Evolutionary conservation across 2,888 invertebrate species (phyloP), one percentile per base, ranked within the genome.

Genomic region (Polia nebulosa): DNA sequence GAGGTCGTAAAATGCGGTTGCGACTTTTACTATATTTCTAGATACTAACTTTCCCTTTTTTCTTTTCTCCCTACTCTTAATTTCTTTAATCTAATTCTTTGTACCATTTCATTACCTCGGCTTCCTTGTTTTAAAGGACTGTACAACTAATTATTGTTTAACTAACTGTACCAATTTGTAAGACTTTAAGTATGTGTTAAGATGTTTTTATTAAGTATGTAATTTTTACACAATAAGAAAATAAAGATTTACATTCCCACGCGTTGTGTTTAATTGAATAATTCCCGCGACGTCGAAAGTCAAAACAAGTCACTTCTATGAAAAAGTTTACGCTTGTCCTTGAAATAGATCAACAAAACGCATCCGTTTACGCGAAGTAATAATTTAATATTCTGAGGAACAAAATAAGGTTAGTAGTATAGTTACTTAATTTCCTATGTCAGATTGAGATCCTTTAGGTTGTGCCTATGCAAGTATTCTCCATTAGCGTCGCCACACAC

Each of bases 41-140:
- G 32, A 56, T 61, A 73, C 39, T 51, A 73, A n/a, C 61, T 62
- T 78, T 77, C 49, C 62, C n/a, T 8, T 58, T 76, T 61, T 60
- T 69, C 59, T 49, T 41, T 27, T 59, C 57, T 68, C 47, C 73
- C 57, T 73, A 60, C 67, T 82, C 41, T 71, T n/a, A 76, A 67
- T 64, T 66, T 72, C 58, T 45, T 76, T 39, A 17, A 15, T 13
- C 72, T 71, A 63, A 72, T 80, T n/a, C 53, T 56, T 34, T 45
- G 41, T 15, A 62, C 76, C 93, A 92, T 94, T 95, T 93, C 78
- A 92, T 93, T 88, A 88, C 94, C 94, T 95, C 94, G 82, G 92
- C 93, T 94, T 94, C 90, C 85, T 91, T 92, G 87, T 91, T 91
- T 89, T 89, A 88, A 60, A 85, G 86, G 70, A 80, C 85, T 91